Base-by-base conservation (phyloP, 2,797 vertebrate species). In the Phataginus tetradactyla region DNA sequence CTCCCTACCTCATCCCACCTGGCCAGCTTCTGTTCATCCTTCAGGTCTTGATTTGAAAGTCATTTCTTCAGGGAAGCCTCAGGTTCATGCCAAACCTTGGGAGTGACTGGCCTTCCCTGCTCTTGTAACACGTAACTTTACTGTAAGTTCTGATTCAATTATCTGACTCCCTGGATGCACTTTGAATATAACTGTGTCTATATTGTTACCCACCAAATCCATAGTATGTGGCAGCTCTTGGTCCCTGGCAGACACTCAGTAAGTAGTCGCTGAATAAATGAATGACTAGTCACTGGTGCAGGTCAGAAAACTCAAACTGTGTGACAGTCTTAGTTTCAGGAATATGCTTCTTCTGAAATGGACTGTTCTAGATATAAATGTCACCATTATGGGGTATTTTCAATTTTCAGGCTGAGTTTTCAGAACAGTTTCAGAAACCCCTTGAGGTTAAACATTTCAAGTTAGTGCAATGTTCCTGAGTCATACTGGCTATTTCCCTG, bases 351-450 rank as follows among this genome's bases (percentile, higher is more conserved):
- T 68, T 90, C 32, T 80, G 53, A 79, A 93, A 87, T 15, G 23
- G 49, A 92, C 59, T 45, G 0, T 80, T 90, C 86, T 34, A 74
- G 74, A 57, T 29, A 64, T 23, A 83, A 75, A 63, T 25, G 92
- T 66, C 53, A 75, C 32, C 61, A 72, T 84, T 51, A 59, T 4
- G 5, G 37, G 4, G 21, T 57, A 80, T 59, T 91, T 94, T 59
- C 32, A 39, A 80, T 45, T 37, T 95, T 84, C 49, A 77, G 64
- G 53, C 15, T 84, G 80, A 74, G 72, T 78, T 93, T 91, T 86
- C 45, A 86, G 79, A 95, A 86, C n/a, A 89, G 68, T 11, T 78
- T 78, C 81, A 90, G 39, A 68, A 66, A 74, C 3, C 11, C 49
- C n/a, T 66, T 55, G 23, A 93, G 8, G 84, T 51, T 45, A 92